Base-by-base conservation (phyloP, 2,888 invertebrate species). In the Neoascia interrupta region DNA sequence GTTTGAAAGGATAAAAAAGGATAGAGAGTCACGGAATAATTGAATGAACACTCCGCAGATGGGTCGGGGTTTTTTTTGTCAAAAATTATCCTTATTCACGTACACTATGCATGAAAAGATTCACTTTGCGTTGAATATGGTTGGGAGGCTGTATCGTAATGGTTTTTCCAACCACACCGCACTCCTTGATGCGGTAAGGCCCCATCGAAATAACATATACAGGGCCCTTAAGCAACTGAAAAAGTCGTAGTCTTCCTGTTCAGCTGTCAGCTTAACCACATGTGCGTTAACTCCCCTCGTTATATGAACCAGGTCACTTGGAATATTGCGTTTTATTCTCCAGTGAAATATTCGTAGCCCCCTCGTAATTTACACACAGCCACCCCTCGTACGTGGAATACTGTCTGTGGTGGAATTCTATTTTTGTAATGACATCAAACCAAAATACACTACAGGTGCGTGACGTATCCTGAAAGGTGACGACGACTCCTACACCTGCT, bases 211-310 rank as follows among this genome's bases (percentile, higher is more conserved):
- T 66, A n/a, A n/a, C n/a, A n/a, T 56, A 66, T 66, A 56, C 56
- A 56, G 66, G 66, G 66, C 56, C 54, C 54, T 66, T 56, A 47
- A 66, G 56, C 66, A 66, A 37, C 54, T 56, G 39, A 66, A 56
- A 18, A 34, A 54, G 28, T 47, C 45, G 45, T 47, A n/a, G n/a
- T n/a, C n/a, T 45, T 11, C 54, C 43, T 41, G 37, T 18, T 28
- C 23, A 5, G 21, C 31, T 19, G 4, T 19, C 18, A 18, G 3
- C 26, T 23, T 23, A 3, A 45, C 26, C 8, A 15, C 13, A n/a
- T n/a, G n/a, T n/a, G n/a, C n/a, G n/a, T n/a, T n/a, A n/a, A n/a
- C n/a, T 5, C 18, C 64, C 23, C 31, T 31, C 19, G 36, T 28
- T 18, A 56, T 37, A 23, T 5, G 51, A 66, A 66, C 54, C 66